Evolutionary conservation across 1,140 invertebrate species (phyloP), one percentile per base, ranked within the genome.

Genomic region (Nasonia longicornis): DNA sequence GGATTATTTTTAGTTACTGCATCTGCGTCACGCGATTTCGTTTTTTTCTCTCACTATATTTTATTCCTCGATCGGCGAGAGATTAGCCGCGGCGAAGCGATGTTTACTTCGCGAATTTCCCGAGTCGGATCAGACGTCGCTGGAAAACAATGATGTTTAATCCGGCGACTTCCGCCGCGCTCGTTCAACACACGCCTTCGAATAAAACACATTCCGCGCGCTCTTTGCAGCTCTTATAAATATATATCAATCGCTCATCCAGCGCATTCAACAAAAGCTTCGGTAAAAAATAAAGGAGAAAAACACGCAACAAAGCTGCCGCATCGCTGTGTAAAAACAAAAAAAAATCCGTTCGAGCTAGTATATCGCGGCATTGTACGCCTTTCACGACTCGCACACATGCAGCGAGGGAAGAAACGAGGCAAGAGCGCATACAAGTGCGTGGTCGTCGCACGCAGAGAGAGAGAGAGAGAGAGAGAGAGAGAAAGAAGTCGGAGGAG

Each of bases 331-430:
- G 63, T n/a, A 22, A 73, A 74, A 16, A 78, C 22, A n/a, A 22
- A 12, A 31, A 79, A 79, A n/a, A n/a, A 79, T 58, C 67, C 42
- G 16, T 29, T 10, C 14, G 22, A 73, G 71, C 12, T 31, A 45
- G 20, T 4, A 6, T 29, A 14, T 69, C 38, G 38, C 67, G 20
- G 31, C 10, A 69, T 35, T 35, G 3, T 38, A 22, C 12, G 38
- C 20, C 38, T 70, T 70, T 64, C 35, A 64, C 52, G 20, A 64
- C 58, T 31, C 72, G n/a, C 38, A 12, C 31, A 77, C 6, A 35
- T 6, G 2, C 38, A 67, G 11, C 4, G n/a, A 52, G 12, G n/a
- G 35, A 38, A 69, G 75, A 69, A 48, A 26, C n/a, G 31, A 48
- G 14, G 26, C 31, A 20, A 31, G 29, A 73, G 45, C 26, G 69